These are phyloP conservation scores for Scelioninae gen. 2 DNA, from an alignment of 2,888 invertebrate species.

Conservation along the genomic window DNA sequence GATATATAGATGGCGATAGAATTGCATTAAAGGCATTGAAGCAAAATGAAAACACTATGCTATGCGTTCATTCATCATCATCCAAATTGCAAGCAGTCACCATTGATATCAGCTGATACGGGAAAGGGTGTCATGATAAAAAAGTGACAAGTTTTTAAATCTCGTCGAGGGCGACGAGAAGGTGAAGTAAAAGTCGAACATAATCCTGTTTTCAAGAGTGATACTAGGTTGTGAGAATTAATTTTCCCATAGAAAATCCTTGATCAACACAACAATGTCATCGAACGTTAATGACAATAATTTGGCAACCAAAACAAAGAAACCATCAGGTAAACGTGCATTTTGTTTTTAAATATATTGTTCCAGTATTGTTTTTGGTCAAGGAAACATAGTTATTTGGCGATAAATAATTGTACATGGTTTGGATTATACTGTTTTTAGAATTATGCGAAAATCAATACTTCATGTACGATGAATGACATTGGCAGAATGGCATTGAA, in stretches of 20 bases:
- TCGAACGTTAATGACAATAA: constrained; percentile 64
- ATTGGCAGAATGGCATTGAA: constrained; percentile 9
- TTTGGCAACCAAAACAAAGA: constrained; percentile 71
- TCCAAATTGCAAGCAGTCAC: constrained; percentile 1
- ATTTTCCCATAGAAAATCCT: not conserved
- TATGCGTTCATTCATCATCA: no score
- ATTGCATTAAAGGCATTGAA: no score
- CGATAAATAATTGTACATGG: no score
- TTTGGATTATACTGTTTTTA: not conserved
- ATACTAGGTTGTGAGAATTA: not conserved
- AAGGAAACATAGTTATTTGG: not conserved
- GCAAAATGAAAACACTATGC: no score
- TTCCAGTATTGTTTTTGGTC: no score
- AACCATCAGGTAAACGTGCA: constrained; percentile 71
- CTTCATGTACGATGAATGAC: constrained; percentile 12
- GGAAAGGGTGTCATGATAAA: constrained; percentile 18
- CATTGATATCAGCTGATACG: constrained; percentile 37
- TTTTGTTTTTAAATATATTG: no score
- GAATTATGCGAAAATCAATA: constrained; percentile 23
- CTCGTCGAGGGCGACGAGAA: constrained; percentile 8
- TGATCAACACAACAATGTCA: constrained; percentile 46
- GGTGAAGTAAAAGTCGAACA: constrained; percentile 2
- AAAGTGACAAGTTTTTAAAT: constrained; percentile 14
- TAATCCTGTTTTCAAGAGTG: not conserved
- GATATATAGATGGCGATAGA: no score